Evolutionary conservation across 1,140 invertebrate species (phyloP).

Genomic region (Heliconius hermathena): DNA sequence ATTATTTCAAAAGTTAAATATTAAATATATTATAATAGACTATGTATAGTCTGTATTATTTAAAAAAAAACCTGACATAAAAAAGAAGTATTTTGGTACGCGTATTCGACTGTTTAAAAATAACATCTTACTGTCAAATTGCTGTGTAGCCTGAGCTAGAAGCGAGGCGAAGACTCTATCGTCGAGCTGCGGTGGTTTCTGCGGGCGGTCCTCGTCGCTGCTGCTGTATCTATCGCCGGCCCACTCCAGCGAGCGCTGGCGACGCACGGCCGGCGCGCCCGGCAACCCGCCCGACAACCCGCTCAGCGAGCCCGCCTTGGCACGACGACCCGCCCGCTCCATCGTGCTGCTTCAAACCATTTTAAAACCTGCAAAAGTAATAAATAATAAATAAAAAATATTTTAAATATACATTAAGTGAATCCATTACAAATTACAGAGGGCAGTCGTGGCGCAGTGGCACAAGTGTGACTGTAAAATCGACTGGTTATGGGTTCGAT

Average conservation of each 20-base stretch:
- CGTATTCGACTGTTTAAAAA: not conserved
- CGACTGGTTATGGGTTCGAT: too few relatives aligned
- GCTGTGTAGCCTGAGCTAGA: conserved; percentile 84
- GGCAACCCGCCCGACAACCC: conserved; percentile 61
- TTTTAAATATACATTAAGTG: not conserved
- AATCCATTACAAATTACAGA: too few relatives aligned
- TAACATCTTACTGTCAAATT: conserved; percentile 82
- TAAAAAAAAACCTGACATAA: too few relatives aligned
- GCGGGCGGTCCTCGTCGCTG: conserved; percentile 83
- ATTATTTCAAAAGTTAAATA: not conserved
- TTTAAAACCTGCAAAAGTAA: conserved; percentile 52
- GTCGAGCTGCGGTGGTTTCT: conserved; percentile 82
- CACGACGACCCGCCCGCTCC: conserved; percentile 73
- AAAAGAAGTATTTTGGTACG: too few relatives aligned
- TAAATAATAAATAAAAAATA: not conserved
- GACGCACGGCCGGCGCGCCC: conserved; percentile 71
- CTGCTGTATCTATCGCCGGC: conserved; percentile 85
- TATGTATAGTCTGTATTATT: too few relatives aligned
- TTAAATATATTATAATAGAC: too few relatives aligned
- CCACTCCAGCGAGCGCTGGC: conserved; percentile 85
- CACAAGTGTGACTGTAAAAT: too few relatives aligned
- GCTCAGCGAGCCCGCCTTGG: conserved; percentile 74
- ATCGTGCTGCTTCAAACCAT: conserved; percentile 67
- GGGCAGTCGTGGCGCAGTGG: too few relatives aligned
- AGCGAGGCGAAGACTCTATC: conserved; percentile 85